These are phyloP conservation scores for Diadophis punctatus DNA, from an alignment of 2,113 vertebrate species.

Conservation along the genomic window DNA sequence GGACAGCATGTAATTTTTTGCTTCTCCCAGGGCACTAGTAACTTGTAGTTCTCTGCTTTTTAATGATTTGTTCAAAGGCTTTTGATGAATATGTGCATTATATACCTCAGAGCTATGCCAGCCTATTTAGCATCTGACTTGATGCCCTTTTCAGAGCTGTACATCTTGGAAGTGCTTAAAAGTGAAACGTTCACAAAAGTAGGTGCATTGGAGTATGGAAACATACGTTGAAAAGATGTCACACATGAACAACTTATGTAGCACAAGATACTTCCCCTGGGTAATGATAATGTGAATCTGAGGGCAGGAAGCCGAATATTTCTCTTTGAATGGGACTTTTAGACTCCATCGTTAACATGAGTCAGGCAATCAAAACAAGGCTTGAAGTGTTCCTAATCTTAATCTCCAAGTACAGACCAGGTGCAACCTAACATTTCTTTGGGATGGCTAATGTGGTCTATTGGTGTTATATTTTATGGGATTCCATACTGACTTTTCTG, in stretches of 20 bases:
- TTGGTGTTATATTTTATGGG: slow-evolving; percentile 45
- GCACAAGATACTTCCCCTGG: neutral
- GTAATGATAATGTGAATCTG: slow-evolving; percentile 23
- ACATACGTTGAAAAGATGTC: slow-evolving; percentile 26
- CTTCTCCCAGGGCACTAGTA: slow-evolving; percentile 43
- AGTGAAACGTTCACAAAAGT: slow-evolving; percentile 18
- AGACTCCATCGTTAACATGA: slow-evolving; percentile 30
- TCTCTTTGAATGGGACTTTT: slow-evolving; percentile 18
- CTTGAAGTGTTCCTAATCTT: slow-evolving; percentile 19
- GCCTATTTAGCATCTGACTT: slow-evolving; percentile 18
- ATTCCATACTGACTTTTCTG: slow-evolving; percentile 31
- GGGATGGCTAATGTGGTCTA: slow-evolving; percentile 44
- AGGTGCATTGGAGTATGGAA: slow-evolving; percentile 25
- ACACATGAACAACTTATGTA: slow-evolving; percentile 30
- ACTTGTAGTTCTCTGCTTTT: slow-evolving; percentile 32
- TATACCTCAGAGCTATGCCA: slow-evolving; percentile 7
- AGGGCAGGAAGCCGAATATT: slow-evolving; percentile 14
- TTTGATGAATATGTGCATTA: slow-evolving; percentile 35
- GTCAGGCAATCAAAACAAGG: slow-evolving; percentile 31
- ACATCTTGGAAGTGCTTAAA: slow-evolving; percentile 17
- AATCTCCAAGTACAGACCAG: slow-evolving; percentile 29
- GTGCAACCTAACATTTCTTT: slow-evolving; percentile 35
- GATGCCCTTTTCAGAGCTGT: slow-evolving; percentile 9
- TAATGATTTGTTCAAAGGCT: slow-evolving; percentile 37
- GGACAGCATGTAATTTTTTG: slow-evolving; percentile 39